Evolutionary conservation across 2,113 vertebrate species (phyloP).

Genomic region (Gavialis gangeticus): DNA sequence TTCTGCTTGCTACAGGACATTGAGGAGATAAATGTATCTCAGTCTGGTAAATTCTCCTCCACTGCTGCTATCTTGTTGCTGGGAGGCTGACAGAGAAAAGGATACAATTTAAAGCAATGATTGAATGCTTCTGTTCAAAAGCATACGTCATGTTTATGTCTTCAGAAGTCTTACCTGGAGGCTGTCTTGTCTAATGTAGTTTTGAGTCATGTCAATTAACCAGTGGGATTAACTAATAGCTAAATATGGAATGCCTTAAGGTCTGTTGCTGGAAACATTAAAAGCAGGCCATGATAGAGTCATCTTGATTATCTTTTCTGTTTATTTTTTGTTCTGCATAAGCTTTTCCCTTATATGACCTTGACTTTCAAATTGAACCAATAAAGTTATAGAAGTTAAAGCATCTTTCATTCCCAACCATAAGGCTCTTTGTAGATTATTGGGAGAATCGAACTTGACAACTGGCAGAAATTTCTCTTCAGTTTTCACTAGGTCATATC

Average conservation of each 20-base stretch:
- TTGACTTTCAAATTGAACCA: background rate
- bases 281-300: conserved; percentile 40
- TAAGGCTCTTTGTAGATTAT: background rate
- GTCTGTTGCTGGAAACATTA: conserved; percentile 42
- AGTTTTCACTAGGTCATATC: background rate
- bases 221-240: conserved; percentile 35
- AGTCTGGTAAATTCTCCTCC: background rate
- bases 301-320: background rate
- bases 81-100: background rate
- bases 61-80: background rate
- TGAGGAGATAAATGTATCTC: background rate
- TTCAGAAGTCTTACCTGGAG: conserved; percentile 48
- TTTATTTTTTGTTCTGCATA: background rate
- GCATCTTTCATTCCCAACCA: background rate
- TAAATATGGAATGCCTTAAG: conserved; percentile 31
- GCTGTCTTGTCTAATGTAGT: conserved; percentile 49
- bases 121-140: conserved; percentile 41
- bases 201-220: conserved; percentile 39
- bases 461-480: background rate
- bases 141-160: conserved; percentile 8
- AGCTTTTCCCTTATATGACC: background rate
- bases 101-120: conserved; percentile 2
- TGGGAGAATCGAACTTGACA: background rate
- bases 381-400: background rate
- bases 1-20: background rate